phyloP scores from a whole-genome alignment of 2,888 invertebrate species.

The Noctua pronuba region DNA sequence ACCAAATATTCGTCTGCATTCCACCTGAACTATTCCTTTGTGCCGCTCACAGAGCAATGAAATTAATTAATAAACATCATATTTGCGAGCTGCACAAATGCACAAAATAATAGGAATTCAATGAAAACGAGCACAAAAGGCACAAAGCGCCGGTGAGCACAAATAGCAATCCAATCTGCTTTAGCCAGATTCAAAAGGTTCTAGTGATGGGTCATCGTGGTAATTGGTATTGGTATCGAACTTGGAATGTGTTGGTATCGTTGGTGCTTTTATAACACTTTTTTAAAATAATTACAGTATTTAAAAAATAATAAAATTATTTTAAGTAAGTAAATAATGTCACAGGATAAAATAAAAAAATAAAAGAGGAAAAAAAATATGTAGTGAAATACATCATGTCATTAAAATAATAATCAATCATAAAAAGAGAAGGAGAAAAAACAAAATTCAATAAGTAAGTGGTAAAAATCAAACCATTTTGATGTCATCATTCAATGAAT shows the following conservation, averaged over 20 bases:
- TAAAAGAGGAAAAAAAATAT: too few relatives aligned
- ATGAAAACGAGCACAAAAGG: constrained; percentile 68
- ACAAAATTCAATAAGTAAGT: too few relatives aligned
- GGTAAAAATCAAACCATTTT: too few relatives aligned
- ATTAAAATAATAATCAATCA: too few relatives aligned
- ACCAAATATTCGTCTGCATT: constrained; percentile 24
- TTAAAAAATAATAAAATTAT: too few relatives aligned
- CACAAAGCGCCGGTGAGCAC: constrained; percentile 67
- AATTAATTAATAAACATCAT: constrained; percentile 60
- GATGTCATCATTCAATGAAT: too few relatives aligned
- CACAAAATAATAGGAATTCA: constrained; percentile 70
- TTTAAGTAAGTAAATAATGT: too few relatives aligned
- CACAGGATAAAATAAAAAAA: too few relatives aligned
- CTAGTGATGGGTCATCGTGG: constrained; percentile 57
- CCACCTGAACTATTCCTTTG: constrained; percentile 34
- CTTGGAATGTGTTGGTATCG: neutral
- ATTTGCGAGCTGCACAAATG: constrained; percentile 64
- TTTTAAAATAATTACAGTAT: too few relatives aligned
- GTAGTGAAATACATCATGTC: too few relatives aligned
- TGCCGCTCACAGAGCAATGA: constrained; percentile 23
- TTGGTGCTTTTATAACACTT: neutral
- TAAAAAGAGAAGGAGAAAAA: too few relatives aligned
- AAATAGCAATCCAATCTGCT: constrained; percentile 73
- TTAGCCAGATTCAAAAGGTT: constrained; percentile 61
- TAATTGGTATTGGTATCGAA: constrained; percentile 11